Base-by-base conservation (phyloP, 2,797 vertebrate species). In the Pseudochirops cupreus region DNA sequence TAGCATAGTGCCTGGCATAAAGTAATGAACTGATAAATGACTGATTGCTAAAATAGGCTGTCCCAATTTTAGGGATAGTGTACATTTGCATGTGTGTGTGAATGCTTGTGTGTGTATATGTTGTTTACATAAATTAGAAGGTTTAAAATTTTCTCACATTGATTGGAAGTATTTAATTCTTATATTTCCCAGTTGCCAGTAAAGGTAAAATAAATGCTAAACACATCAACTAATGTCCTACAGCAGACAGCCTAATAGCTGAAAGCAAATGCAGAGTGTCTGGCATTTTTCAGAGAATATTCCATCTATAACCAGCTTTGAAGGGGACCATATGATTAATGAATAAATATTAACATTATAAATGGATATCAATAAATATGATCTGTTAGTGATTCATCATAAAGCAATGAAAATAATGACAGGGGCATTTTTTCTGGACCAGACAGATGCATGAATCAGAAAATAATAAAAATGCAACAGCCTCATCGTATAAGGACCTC, bases 331-430 rank as follows among this genome's bases (percentile, higher is more conserved):
- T 53, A 1, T 55, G 67, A 90, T 91, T 62, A 57, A 94, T 67
- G 95, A 93, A 96, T 55, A 94, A 91, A 93, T 58, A 50, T 67
- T 59, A 93, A 67, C 55, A 56, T 67, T 93, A 46, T 92, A 91
- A 93, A 95, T 91, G 91, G 92, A 91, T 91, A 94, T 91, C 91
- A 56, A 26, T 94, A 92, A 95, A 92, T 93, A 92, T 13, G 56
- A 54, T 11, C 33, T 55, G 39, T n/a, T n/a, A 91, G 94, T 91
- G 90, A 93, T 94, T 92, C 93, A 95, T 92, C 87, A 92, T 87
- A 67, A 18, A 46, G 55, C 92, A 67, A 93, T 24, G 67, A 91
- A 90, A 89, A 39, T 52, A 91, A 91, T 54, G 74, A 2, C 31
- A 90, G 56, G 50, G 59, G 89, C 91, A 91, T 92, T 11, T 91